A percentile compares a stretch with the other conserved stretches of the same genome.
Evolutionary conservation across 53 echinoderm and acorn worm genomes (phyloP).

Genomic region (Patiria pectinifera): DNA sequence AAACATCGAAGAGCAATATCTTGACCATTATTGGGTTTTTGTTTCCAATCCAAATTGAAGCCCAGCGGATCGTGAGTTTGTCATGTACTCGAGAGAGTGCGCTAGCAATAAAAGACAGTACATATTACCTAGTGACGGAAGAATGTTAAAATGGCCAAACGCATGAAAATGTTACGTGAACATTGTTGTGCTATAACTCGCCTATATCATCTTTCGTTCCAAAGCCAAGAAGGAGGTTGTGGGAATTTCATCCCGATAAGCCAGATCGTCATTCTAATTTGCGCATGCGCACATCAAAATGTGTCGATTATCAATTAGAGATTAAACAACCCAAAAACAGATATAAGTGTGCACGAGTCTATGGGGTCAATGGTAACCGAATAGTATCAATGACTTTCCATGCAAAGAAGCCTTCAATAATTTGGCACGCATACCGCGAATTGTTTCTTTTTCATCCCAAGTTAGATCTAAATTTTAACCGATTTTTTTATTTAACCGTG

Average conservation of each 20-base stretch:
- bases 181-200: not conserved
- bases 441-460: no score
- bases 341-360: no score
- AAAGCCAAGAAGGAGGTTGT: not conserved
- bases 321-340: no score
- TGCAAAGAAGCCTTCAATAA: no score
- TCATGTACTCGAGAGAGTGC: not conserved
- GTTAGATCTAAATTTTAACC: no score
- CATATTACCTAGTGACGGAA: not conserved
- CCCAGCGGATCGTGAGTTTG: not conserved
- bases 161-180: not conserved
- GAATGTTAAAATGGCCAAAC: not conserved
- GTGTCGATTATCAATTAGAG: no score
- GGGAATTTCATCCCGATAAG: not conserved
- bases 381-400: no score
- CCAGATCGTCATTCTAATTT: no score
- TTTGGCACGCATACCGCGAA: no score
- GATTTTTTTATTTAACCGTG: no score
- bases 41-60: not conserved
- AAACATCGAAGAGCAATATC: not conserved
- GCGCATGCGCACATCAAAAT: no score
- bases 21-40: not conserved
- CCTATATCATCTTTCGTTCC: not conserved
- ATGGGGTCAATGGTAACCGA: no score
- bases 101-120: not conserved